A percentile compares a stretch with the other conserved stretches of the same genome.
These are phyloP conservation scores for Epirrhoe tristata DNA, from an alignment of 2,888 invertebrate species.

Conservation along the genomic window DNA sequence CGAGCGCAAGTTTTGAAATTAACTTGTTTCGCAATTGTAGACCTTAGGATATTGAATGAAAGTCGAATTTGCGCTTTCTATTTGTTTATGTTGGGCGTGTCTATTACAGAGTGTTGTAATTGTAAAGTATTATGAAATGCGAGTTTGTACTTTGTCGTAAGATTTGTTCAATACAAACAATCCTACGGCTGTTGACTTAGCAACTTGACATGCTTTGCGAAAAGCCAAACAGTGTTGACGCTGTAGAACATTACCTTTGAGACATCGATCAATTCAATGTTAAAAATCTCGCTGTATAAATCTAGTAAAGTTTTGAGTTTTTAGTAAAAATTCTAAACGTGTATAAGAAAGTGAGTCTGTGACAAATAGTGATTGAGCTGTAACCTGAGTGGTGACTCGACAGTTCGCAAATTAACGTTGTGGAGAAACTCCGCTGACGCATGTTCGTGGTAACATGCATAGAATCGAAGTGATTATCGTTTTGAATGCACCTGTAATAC, in stretches of 20 bases:
- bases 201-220: conserved; percentile 11
- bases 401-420: conserved; percentile 6
- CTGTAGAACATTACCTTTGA: neutral
- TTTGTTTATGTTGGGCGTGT: conserved; percentile 30
- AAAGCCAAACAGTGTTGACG: neutral
- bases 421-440: conserved; percentile 13
- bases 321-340: neutral
- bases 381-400: conserved; percentile 24
- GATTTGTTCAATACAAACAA: conserved; percentile 15
- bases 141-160: neutral
- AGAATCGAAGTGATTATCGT: neutral
- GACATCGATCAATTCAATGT: neutral
- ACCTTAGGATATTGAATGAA: conserved; percentile 33
- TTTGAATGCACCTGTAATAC: neutral
- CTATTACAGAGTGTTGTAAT: conserved; percentile 37
- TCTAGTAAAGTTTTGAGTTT: neutral
- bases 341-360: conserved; percentile 16
- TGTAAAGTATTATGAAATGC: conserved; percentile 39
- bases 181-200: neutral
- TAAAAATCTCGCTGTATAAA: neutral
- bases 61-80: conserved; percentile 38
- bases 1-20: conserved; percentile 19
- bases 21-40: conserved; percentile 26
- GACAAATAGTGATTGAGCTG: conserved; percentile 6
- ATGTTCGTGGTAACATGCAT: conserved; percentile 7